A percentile compares a stretch with the other conserved stretches of the same genome.
Conservation (phyloP, 2,797 vertebrate genomes). For the Enteromius treurensis region DNA sequence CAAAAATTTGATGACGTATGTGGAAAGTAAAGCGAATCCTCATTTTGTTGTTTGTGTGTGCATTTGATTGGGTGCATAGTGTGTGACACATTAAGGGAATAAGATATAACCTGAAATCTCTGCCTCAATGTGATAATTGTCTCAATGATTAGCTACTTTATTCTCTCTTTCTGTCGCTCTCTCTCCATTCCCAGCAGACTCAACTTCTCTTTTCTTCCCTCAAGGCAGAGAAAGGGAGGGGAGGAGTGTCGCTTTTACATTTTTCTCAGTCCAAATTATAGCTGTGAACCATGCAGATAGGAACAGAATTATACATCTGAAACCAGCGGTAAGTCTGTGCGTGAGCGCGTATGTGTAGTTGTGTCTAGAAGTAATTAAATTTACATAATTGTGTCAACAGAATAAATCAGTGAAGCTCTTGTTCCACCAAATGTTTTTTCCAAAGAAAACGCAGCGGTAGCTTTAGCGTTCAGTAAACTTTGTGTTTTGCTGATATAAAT, state of each 20-base stretch:
- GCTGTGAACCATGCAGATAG: constrained; percentile 49
- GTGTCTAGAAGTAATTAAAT: constrained; percentile 44
- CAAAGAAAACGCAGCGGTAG: constrained; percentile 28
- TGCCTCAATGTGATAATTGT: constrained; percentile 34
- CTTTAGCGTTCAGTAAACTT: constrained; percentile 35
- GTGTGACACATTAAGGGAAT: constrained; percentile 25
- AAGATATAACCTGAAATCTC: constrained; percentile 33
- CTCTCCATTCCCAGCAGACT: constrained; percentile 42
- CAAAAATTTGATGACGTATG: constrained; percentile 16
- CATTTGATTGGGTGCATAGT: constrained; percentile 6
- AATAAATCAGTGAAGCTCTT: constrained; percentile 48
- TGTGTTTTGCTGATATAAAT: constrained; percentile 38
- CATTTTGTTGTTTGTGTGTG: constrained; percentile 22
- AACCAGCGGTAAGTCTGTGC: constrained; percentile 41
- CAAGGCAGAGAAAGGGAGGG: constrained; percentile 42
- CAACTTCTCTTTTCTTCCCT: constrained; percentile 46
- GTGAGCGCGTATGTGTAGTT: constrained; percentile 25
- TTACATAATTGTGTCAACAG: constrained; percentile 52
- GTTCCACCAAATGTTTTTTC: constrained; percentile 44
- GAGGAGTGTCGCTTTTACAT: constrained; percentile 43
- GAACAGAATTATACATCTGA: constrained; percentile 41
- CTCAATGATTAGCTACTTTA: constrained; percentile 38
- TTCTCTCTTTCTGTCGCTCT: constrained; percentile 32
- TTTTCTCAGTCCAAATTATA: constrained; percentile 53
- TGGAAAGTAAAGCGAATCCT: constrained; percentile 9